Conservation (phyloP, 1,140 invertebrate genomes). For the Dreissena polymorpha region DNA sequence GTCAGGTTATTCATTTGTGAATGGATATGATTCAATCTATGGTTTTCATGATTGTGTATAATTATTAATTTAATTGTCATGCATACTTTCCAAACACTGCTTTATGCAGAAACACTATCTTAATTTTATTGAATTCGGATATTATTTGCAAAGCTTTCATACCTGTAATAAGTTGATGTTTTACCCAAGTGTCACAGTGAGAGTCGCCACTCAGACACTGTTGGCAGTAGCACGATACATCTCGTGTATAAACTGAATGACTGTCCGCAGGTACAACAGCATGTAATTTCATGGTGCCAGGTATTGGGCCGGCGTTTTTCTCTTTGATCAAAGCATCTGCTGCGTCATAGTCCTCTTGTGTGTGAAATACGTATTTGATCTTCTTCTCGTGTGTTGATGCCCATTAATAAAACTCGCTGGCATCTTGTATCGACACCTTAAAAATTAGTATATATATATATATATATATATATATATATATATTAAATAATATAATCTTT, state of each 20-base stretch:
- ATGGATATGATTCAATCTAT: background rate
- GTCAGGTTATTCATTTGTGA: background rate
- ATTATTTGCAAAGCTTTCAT: too few species aligned
- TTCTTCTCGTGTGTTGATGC: conserved; percentile 14
- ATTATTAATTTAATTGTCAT: background rate
- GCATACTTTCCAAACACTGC: too few species aligned
- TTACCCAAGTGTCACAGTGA: too few species aligned
- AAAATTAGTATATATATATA: too few species aligned
- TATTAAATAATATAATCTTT: too few species aligned
- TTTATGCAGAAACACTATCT: too few species aligned
- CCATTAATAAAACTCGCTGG: conserved; percentile 27
- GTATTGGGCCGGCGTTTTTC: conserved; percentile 22
- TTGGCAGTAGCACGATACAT: conserved; percentile 3
- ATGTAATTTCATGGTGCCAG: conserved; percentile 55
- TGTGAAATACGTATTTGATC: conserved; percentile 13
- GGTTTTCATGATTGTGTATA: background rate
- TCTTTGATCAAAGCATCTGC: background rate
- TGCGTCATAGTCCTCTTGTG: background rate
- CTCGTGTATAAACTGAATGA: background rate
- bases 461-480: too few species aligned
- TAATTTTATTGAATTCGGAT: too few species aligned
- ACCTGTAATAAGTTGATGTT: too few species aligned
- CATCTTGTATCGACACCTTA: conserved; percentile 21
- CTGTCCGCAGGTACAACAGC: conserved; percentile 27
- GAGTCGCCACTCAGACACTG: background rate